A percentile compares a stretch with the other conserved stretches of the same genome.
phyloP scores from a whole-genome alignment of 2,113 vertebrate genomes.

The Morphnarchus princeps region DNA sequence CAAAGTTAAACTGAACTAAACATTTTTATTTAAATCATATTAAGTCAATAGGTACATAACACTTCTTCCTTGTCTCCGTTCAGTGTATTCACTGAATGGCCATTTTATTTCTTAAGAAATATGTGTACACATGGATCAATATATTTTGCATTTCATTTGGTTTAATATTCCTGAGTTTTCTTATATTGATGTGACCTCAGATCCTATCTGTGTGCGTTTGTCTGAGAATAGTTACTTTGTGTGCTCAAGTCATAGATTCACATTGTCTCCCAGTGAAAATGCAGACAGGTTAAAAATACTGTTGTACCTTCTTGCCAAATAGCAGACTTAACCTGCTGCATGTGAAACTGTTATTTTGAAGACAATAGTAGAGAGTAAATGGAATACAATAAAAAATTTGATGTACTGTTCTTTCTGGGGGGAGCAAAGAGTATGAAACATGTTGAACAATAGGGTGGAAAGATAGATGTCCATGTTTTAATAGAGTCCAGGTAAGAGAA shows the following conservation, averaged over 20 bases:
- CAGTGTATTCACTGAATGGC: background rate
- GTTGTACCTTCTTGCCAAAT: background rate
- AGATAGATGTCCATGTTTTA: background rate
- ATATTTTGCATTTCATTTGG: background rate
- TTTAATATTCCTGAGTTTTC: background rate
- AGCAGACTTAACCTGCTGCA: background rate
- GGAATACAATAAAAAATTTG: background rate
- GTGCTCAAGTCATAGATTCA: background rate
- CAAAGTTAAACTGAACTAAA: background rate
- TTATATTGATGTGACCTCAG: background rate
- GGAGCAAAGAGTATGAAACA: background rate
- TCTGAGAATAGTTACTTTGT: background rate
- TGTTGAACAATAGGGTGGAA: background rate
- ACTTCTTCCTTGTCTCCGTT: background rate
- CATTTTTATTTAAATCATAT: background rate
- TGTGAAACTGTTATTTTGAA: background rate
- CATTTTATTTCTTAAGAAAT: background rate
- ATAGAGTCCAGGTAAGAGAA: background rate
- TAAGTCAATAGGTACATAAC: background rate
- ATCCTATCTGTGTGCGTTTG: background rate
- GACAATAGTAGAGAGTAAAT: background rate
- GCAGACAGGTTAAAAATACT: background rate
- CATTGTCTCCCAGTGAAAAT: background rate
- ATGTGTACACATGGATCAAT: background rate
- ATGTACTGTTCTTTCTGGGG: background rate